A percentile compares a stretch with the other conserved stretches of the same genome.
Conservation (phyloP, 2,113 vertebrate species). For the Stigmatopora nigra region DNA sequence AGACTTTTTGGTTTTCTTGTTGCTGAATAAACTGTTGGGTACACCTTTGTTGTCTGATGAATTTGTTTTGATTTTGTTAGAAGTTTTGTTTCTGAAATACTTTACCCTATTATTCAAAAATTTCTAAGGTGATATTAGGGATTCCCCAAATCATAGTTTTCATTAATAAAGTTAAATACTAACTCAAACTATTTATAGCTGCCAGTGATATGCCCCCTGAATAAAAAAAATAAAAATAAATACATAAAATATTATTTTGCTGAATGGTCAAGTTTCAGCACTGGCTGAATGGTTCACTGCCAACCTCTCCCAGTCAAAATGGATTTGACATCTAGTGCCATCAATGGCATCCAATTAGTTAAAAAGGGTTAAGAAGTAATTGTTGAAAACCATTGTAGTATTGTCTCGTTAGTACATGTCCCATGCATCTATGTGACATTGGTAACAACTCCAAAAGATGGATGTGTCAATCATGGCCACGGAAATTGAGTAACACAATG, state of each 20-base stretch:
- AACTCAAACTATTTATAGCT: too few relatives aligned
- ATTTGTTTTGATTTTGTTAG: not conserved
- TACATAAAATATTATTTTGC: too few relatives aligned
- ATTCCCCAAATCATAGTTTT: too few relatives aligned
- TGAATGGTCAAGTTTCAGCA: too few relatives aligned
- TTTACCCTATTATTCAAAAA: not conserved
- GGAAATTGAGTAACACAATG: constrained; percentile 59
- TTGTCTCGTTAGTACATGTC: not conserved
- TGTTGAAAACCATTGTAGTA: not conserved
- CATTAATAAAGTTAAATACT: too few relatives aligned
- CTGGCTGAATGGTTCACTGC: too few relatives aligned
- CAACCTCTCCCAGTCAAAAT: too few relatives aligned
- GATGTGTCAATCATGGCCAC: constrained; percentile 26
- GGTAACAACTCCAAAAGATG: not conserved
- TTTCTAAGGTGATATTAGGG: too few relatives aligned
- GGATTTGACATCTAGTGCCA: too few relatives aligned
- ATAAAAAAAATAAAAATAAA: too few relatives aligned
- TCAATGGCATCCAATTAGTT: too few relatives aligned
- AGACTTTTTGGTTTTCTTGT: not conserved
- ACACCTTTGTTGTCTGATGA: not conserved
- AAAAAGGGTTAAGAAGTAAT: not conserved
- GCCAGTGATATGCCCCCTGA: too few relatives aligned
- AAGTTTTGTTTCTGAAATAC: not conserved
- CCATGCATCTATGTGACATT: not conserved
- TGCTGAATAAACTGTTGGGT: not conserved